Base-by-base conservation (phyloP, 2,888 invertebrate genomes). In the Rhaphigaster nebulosa region DNA sequence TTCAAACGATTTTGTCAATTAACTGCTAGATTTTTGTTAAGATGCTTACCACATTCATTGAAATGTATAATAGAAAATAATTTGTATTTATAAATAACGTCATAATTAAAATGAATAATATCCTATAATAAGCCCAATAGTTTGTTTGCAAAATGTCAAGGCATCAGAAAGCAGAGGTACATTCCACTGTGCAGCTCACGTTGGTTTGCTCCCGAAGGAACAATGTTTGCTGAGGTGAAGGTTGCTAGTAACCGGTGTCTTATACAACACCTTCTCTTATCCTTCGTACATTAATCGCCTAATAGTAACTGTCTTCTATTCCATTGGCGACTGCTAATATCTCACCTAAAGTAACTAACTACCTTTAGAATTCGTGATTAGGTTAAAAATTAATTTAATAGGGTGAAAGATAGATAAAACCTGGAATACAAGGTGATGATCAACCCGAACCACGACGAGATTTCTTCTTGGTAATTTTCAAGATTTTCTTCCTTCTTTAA, bases 231-330 rank as follows among this genome's bases (percentile, higher is more conserved):
- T 4, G 84, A 84, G 84, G 84, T 84, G 84, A 84, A 84, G 84
- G 84, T 84, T 84, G 18, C 3, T 1, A 8, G 84, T 50, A 50
- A 84, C 84, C 41, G 41, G 84, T 84, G 84, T n/a, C 41, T 50
- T 84, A 84, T 45, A 84, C 84, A 84, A 84, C 84, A 50, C 84
- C 84, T 84, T 84, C 84, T 84, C 84, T 84, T 84, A 84, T 84
- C 84, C 84, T 45, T 84, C 84, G 84, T 84, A 41, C 84, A 50
- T 84, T 84, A 45, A 84, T 84, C 10, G 15, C 0, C 23, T 20
- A 18, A 76, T 76, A 23, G 70, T 76, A 76, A 34, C 70, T 38
- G 38, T 20, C 34, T 23, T 76, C 20, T 38, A 38, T 29, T 29
- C 15, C 15, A 65, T 15, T 15, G 1, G n/a, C 29, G 29, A 29